Percentiles rank a stretch among this genome's conserved stretches.
Conservation (phyloP, 2,888 invertebrate genomes). For the Urechis unicinctus region DNA sequence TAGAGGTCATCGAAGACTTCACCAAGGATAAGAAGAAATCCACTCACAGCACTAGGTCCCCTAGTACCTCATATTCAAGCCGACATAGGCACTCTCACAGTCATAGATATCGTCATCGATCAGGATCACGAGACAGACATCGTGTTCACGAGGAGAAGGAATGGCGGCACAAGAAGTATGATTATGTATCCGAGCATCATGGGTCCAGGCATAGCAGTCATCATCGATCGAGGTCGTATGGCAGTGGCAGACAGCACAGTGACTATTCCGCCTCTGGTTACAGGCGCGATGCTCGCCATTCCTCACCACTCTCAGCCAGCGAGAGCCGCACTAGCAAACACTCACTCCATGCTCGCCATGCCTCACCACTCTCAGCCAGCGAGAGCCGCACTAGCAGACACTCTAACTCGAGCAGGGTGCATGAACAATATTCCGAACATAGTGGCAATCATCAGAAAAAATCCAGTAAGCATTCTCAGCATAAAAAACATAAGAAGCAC, state of each 20-base stretch:
- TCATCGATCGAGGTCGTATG: not conserved
- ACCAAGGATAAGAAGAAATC: constrained; percentile 6
- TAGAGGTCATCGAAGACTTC: constrained; percentile 1
- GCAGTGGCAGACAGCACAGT: too few species aligned
- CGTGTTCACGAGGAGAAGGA: not conserved
- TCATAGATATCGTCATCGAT: not conserved
- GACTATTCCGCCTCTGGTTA: too few species aligned
- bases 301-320: not conserved
- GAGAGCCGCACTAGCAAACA: too few species aligned
- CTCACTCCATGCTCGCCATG: not conserved
- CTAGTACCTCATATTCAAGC: not conserved
- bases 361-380: not conserved
- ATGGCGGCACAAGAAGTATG: not conserved
- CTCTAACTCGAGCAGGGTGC: not conserved
- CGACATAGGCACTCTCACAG: not conserved
- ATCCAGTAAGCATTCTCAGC: constrained; percentile 4
- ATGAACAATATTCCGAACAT: too few species aligned
- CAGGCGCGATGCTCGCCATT: not conserved
- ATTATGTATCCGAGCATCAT: not conserved
- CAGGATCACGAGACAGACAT: not conserved
- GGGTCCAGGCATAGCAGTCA: not conserved
- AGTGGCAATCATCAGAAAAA: too few species aligned
- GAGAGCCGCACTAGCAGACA: not conserved
- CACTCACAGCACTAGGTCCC: constrained; percentile 4
- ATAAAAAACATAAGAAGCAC: constrained; percentile 18